A percentile compares a stretch with the other conserved stretches of the same genome.
These are phyloP conservation scores for Tursiops truncatus DNA, from an alignment of 2,113 vertebrate genomes.

Conservation along the genomic window DNA sequence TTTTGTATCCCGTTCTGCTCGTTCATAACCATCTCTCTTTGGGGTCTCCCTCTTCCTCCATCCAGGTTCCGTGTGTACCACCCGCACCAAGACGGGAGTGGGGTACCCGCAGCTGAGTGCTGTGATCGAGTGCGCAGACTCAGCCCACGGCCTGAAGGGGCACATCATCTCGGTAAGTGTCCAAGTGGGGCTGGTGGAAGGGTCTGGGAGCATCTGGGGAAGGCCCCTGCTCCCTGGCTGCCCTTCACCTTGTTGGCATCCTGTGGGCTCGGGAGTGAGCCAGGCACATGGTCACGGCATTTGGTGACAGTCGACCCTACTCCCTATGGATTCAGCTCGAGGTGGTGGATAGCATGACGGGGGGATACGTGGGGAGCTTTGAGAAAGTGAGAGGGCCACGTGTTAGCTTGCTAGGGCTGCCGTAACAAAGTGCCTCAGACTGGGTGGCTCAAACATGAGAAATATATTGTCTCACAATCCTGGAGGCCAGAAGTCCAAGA, in stretches of 20 bases:
- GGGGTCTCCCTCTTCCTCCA: background rate
- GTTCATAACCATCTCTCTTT: background rate
- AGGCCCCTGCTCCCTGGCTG: background rate
- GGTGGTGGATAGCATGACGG: fast-evolving
- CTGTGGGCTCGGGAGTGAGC: background rate
- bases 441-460: background rate
- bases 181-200: fast-evolving
- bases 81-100: conserved; percentile 97
- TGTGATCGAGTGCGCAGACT: conserved; percentile 99
- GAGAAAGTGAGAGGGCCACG: background rate
- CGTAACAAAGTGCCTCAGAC: background rate
- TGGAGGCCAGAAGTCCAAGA: background rate
- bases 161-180: conserved; percentile 98
- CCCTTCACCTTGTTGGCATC: fast-evolving
- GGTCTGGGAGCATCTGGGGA: fast-evolving
- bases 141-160: conserved; percentile 97
- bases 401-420: background rate
- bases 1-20: background rate
- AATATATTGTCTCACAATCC: background rate
- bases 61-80: conserved; percentile 97
- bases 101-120: conserved; percentile 98
- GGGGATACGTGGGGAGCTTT: fast-evolving
- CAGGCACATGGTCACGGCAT: fast-evolving
- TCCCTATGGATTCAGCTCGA: fast-evolving
- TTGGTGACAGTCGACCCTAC: fast-evolving